Percentiles rank a stretch among this genome's conserved stretches.
phyloP scores from a whole-genome alignment of 1,140 invertebrate genomes.

The Orussus abietinus region DNA sequence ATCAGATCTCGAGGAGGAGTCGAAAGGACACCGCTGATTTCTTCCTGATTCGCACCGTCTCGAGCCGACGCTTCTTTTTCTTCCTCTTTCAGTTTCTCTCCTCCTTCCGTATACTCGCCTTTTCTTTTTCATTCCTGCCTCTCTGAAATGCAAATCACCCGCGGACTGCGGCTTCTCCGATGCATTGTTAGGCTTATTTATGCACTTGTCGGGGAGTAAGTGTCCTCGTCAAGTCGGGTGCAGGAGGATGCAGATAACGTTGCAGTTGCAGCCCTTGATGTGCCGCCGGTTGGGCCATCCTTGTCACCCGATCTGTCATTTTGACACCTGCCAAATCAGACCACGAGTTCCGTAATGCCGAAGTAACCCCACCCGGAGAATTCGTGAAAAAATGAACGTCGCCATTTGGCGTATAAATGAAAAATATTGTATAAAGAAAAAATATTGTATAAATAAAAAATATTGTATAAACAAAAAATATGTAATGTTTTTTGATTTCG shows the following conservation, averaged over 20 bases:
- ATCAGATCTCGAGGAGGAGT: constrained; percentile 17
- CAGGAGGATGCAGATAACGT: constrained; percentile 12
- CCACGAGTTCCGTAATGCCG: no score
- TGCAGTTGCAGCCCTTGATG: constrained; percentile 28
- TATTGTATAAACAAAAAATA: no score
- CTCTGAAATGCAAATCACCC: constrained; percentile 21
- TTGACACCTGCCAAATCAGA: no score
- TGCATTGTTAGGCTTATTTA: constrained; percentile 33
- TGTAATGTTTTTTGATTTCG: no score
- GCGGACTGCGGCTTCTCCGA: constrained; percentile 6
- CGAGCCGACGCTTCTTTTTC: constrained; percentile 11
- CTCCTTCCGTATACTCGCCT: constrained; percentile 11
- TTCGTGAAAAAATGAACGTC: no score
- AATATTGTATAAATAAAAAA: no score
- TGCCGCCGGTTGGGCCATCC: constrained; percentile 20
- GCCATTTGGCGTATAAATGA: no score
- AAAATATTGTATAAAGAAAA: no score
- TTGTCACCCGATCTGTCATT: no score
- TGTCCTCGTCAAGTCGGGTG: constrained; percentile 34
- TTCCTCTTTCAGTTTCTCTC: constrained; percentile 3
- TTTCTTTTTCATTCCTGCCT: constrained; percentile 6
- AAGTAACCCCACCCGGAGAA: no score
- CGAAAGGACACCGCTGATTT: constrained; percentile 12
- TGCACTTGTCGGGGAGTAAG: constrained; percentile 37
- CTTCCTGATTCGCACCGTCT: constrained; percentile 14